These are phyloP conservation scores for Campaea margaritaria DNA, from an alignment of 2,888 invertebrate species.

Conservation along the genomic window DNA sequence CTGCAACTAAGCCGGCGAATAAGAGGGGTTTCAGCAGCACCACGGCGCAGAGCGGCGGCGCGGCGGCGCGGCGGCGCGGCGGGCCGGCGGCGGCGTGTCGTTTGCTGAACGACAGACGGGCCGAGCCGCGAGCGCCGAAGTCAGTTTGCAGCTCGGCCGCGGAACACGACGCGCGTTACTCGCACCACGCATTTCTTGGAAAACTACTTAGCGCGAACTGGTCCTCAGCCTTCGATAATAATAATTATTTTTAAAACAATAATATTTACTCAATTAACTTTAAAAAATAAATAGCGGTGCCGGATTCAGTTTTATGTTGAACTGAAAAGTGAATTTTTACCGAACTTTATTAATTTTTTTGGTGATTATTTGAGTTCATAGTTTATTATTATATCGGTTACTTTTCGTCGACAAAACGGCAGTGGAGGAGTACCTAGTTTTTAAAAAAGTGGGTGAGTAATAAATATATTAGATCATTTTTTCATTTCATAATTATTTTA, in stretches of 20 bases:
- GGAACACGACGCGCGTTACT: slow-evolving; percentile 54
- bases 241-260: slow-evolving; percentile 34
- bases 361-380: slow-evolving; percentile 44
- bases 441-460: slow-evolving; percentile 78
- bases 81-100: slow-evolving; percentile 32
- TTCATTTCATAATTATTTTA: neutral
- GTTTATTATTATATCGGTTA: slow-evolving; percentile 36
- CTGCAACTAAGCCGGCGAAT: no score
- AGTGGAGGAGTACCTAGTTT: slow-evolving; percentile 52
- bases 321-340: slow-evolving; percentile 21
- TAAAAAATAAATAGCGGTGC: neutral
- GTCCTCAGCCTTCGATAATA: slow-evolving; percentile 57
- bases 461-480: neutral
- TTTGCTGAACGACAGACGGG: neutral
- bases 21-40: no score
- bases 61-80: no score
- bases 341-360: slow-evolving; percentile 46
- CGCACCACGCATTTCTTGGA: slow-evolving; percentile 45
- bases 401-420: slow-evolving; percentile 54
- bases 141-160: slow-evolving; percentile 62
- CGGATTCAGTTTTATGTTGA: neutral
- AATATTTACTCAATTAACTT: slow-evolving; percentile 16
- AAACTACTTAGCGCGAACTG: slow-evolving; percentile 49
- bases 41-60: no score
- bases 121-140: slow-evolving; percentile 38